A percentile compares a stretch with the other conserved stretches of the same genome.
These are phyloP conservation scores for Exocentrus adspersus DNA, from an alignment of 2,888 invertebrate genomes.

Conservation along the genomic window DNA sequence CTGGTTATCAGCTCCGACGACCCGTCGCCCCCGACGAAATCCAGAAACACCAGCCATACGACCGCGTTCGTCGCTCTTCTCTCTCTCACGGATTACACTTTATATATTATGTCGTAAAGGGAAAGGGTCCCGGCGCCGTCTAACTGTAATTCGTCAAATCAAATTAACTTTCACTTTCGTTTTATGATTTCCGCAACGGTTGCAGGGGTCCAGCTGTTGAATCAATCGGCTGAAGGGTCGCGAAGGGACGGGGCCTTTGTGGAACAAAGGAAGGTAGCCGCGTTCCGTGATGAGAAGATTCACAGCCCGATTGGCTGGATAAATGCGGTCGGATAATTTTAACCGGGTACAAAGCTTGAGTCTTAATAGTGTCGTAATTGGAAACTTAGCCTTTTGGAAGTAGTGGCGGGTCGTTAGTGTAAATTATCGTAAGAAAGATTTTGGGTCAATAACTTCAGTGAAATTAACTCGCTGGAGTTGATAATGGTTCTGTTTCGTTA, in stretches of 20 bases:
- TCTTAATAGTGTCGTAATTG: too few relatives aligned
- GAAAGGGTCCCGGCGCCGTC: neutral
- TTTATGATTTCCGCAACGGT: constrained; percentile 8
- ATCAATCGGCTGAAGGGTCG: neutral
- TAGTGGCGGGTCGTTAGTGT: too few relatives aligned
- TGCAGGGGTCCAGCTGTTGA: constrained; percentile 13
- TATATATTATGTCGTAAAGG: constrained; percentile 4
- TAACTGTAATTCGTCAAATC: constrained; percentile 14
- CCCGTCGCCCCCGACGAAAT: constrained; percentile 56
- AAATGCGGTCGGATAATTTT: too few relatives aligned
- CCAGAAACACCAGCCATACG: constrained; percentile 50
- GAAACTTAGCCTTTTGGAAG: too few relatives aligned
- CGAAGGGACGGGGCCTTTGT: neutral
- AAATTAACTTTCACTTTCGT: constrained; percentile 14
- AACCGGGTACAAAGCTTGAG: too few relatives aligned
- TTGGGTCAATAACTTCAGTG: too few relatives aligned
- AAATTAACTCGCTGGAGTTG: too few relatives aligned
- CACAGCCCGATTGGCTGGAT: too few relatives aligned
- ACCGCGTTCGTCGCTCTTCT: constrained; percentile 33
- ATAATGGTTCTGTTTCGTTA: too few relatives aligned
- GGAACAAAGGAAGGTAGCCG: too few relatives aligned
- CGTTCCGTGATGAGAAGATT: too few relatives aligned
- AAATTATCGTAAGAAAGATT: too few relatives aligned
- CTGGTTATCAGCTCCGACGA: constrained; percentile 54
- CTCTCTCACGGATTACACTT: constrained; percentile 19